Percentiles rank a stretch among this genome's conserved stretches.
These are phyloP conservation scores for Probaryconus sp. DNA, from an alignment of 1,140 invertebrate genomes.

Conservation along the genomic window DNA sequence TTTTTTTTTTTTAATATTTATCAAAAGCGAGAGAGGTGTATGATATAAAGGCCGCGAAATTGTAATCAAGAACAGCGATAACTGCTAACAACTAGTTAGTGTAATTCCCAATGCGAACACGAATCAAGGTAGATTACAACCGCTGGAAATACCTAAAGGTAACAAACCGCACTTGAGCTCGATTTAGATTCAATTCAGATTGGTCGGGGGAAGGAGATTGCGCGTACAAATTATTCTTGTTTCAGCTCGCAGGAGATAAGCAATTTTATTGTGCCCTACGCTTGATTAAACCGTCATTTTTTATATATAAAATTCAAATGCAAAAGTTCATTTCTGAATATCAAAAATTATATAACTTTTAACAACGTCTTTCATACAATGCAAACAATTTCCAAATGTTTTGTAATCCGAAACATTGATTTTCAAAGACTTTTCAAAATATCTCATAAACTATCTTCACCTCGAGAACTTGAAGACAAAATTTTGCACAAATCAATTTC, in stretches of 20 bases:
- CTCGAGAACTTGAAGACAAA: too few species aligned
- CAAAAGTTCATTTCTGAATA: constrained; percentile 26
- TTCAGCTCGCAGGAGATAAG: constrained; percentile 33
- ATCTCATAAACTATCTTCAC: too few species aligned
- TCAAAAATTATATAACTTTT: too few species aligned
- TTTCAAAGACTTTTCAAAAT: too few species aligned
- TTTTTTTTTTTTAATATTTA: constrained; percentile 46
- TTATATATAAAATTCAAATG: constrained; percentile 41
- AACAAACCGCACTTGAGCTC: constrained; percentile 62
- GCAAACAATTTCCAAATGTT: too few species aligned
- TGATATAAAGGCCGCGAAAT: constrained; percentile 59
- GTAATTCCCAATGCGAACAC: constrained; percentile 63
- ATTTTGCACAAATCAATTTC: too few species aligned
- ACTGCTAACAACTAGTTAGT: constrained; percentile 61
- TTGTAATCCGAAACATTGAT: too few species aligned
- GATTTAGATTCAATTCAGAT: constrained; percentile 65
- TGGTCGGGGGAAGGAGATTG: constrained; percentile 50
- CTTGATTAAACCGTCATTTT: constrained; percentile 64
- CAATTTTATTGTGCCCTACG: constrained; percentile 57
- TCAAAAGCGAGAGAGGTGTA: constrained; percentile 41
- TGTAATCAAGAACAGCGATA: constrained; percentile 63
- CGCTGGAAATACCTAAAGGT: constrained; percentile 61
- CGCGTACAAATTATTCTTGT: constrained; percentile 62
- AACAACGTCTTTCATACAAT: too few species aligned
- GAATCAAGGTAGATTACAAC: constrained; percentile 62